Evolutionary conservation across 2,113 vertebrate species (phyloP), one percentile per base, ranked within the genome.

Genomic region (Mesembrinibis cayennensis): DNA sequence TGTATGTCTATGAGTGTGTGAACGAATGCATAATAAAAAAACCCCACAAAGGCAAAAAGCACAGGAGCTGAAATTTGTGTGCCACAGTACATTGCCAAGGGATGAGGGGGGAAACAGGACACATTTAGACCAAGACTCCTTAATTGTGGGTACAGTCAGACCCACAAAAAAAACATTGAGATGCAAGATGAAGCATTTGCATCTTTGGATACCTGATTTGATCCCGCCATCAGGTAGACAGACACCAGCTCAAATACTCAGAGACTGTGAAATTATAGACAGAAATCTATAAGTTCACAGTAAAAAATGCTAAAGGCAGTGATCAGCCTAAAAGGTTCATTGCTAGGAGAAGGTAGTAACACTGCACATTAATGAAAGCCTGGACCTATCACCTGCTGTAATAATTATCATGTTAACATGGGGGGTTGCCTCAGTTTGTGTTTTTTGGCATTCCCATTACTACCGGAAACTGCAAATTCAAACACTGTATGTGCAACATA

Each of bases 361-460:
- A 65, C 71, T 65, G 50, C 79, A 93, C 84, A 40, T 83, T 90
- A 94, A 93, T 85, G 84, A 95, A 93, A 95, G 79, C 59, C 89
- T 62, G 79, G 85, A 96, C 95, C 87, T 91, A 90, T 95, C 94
- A 95, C 90, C 91, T 85, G 73, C 91, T 91, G 67, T 80, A 95
- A 96, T 73, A 90, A 94, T 89, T 93, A 87, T 91, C 94, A 94
- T 90, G 93, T 71, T 95, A 93, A 94, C 93, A 80, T 5, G 52
- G 73, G 80, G 73, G 66, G 52, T 58, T 87, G 93, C 61, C 63
- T 95, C 4, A 0, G 62, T 94, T 94, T 93, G 77, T 89, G 83
- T 8, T 20, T 93, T 95, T 95, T 95, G 93, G 89, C 91, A 96
- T 96, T 93, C 81, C 67, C 32, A 52, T 90, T 94, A 40, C 88